Conservation (phyloP, 2,797 vertebrate genomes). For the Mormyrus hasselquistii region DNA sequence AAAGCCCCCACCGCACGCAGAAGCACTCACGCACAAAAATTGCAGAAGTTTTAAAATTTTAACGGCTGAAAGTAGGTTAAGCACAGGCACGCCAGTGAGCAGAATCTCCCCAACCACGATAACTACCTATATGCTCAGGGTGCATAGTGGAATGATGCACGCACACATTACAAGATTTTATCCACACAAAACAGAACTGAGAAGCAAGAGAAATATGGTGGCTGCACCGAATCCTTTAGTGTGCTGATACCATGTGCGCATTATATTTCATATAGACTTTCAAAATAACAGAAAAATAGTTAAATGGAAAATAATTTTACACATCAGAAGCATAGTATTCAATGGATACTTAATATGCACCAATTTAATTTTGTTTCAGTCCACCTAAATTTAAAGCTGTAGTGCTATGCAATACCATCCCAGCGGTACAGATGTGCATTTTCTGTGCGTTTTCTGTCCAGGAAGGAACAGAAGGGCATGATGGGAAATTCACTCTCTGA, state of each 20-base stretch:
- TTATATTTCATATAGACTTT: not conserved
- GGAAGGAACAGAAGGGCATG: not conserved
- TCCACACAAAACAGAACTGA: conserved; percentile 4
- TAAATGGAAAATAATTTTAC: not conserved
- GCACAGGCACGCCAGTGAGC: conserved; percentile 36
- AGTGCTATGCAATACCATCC: not conserved
- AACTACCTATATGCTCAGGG: not conserved
- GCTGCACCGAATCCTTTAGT: not conserved
- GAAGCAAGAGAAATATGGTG: not conserved
- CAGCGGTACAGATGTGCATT: not conserved
- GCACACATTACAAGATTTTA: not conserved
- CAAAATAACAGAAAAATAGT: not conserved
- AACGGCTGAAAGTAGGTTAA: conserved; percentile 41
- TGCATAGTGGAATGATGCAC: not conserved
- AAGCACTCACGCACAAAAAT: not conserved
- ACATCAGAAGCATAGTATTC: not conserved
- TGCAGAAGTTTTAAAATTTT: conserved; percentile 20
- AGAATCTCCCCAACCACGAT: conserved; percentile 40
- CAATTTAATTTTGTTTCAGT: not conserved
- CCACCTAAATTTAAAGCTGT: not conserved
- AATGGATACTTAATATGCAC: not conserved
- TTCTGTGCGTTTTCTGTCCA: not conserved
- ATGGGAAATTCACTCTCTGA: not conserved
- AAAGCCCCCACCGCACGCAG: not conserved
- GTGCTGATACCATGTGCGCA: not conserved